Evolutionary conservation across 2,797 vertebrate species (phyloP), one percentile per base, ranked within the genome.

Genomic region (Uromys caudimaculatus): DNA sequence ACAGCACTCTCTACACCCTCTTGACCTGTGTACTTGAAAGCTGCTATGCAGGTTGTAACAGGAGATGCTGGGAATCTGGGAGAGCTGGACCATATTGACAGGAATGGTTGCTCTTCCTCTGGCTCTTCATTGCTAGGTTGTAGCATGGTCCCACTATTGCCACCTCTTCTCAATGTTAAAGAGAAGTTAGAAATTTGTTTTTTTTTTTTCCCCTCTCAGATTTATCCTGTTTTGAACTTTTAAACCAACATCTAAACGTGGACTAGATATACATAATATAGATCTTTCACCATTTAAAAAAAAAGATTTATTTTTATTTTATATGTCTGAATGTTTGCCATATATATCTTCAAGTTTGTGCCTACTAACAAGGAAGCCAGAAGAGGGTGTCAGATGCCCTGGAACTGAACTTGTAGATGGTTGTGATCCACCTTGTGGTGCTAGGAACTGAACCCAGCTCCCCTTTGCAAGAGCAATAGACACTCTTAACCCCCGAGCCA

Each of bases 71-170:
- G 60, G 38, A 9, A 21, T 17, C n/a, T 14, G 24, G 38, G 85
- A 60, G 44, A 75, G 6, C 21, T 13, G n/a, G 82, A 11, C 52
- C 67, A 2, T 47, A 8, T 13, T 17, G 24, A 44, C 1, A 32
- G 9, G 2, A 1, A 10, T n/a, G 2, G 0, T 58, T 35, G 0
- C 7, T 47, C 60, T n/a, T 12, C 23, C n/a, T 16, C 52, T 6
- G 29, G 9, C 24, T 29, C 1, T 19, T 14, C 3, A 6, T 14
- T 60, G 14, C 64, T 27, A 3, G 69, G 32, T 69, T 62, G 54
- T 12, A 1, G 4, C 14, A 7, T 12, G 21, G 47, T 56, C 21
- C 24, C 67, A 4, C 24, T 5, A 6, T 41, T 16, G 44, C 23
- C 64, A 85, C 10, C 3, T n/a, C 54, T 4, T 90, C 21, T 41